These are phyloP conservation scores for Botrylloides violaceus DNA, from an alignment of 23 tunicate genomes.

Conservation along the genomic window DNA sequence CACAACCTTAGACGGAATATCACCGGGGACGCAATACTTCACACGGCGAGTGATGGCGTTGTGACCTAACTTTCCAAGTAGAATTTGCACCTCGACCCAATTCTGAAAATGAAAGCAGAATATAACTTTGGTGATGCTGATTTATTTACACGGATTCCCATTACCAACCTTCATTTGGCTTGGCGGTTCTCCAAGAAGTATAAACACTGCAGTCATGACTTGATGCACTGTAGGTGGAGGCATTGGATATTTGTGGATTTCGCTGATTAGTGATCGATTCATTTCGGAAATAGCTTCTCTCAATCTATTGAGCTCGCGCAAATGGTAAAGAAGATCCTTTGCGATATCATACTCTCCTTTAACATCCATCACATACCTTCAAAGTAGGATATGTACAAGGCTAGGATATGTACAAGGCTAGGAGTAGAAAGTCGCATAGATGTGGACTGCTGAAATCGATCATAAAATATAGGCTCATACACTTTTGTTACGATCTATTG, in stretches of 20 bases:
- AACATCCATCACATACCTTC: conserved; percentile 46
- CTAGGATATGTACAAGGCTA: too few species aligned
- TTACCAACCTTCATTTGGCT: conserved; percentile 29
- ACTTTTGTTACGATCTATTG: too few species aligned
- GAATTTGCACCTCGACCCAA: conserved; percentile 44
- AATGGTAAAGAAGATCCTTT: conserved; percentile 58
- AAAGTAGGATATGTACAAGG: not conserved
- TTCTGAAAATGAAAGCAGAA: conserved; percentile 32
- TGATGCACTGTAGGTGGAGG: conserved; percentile 45
- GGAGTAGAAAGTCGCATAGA: too few species aligned
- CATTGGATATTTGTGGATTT: conserved; percentile 52
- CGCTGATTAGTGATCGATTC: conserved; percentile 62
- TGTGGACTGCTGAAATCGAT: too few species aligned
- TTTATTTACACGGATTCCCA: not conserved
- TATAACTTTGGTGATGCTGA: not conserved
- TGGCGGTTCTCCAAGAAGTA: conserved; percentile 51
- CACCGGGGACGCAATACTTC: conserved; percentile 52
- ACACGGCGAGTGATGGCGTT: conserved; percentile 44
- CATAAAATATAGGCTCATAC: too few species aligned
- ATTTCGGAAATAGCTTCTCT: conserved; percentile 58
- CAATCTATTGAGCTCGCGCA: conserved; percentile 39
- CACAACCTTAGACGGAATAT: conserved; percentile 27
- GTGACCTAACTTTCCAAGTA: conserved; percentile 46
- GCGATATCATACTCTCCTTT: conserved; percentile 44
- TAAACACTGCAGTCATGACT: conserved; percentile 62